Base-by-base conservation (phyloP, 2,113 vertebrate genomes). In the Lepus timidus region DNA sequence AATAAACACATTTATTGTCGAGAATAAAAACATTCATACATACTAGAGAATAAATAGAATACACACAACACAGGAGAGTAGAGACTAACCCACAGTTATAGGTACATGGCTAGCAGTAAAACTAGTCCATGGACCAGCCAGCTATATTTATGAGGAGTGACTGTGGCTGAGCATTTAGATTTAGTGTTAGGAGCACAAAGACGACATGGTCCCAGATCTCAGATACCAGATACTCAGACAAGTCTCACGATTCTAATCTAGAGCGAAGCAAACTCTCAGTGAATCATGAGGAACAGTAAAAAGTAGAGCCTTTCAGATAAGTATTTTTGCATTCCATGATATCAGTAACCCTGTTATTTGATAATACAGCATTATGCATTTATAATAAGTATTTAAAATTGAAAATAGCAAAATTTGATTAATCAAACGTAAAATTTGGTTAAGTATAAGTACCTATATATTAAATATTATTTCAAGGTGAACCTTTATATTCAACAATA, bases 31-130 rank as follows among this genome's bases (percentile, higher is more conserved):
- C 16, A 70, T 73, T 79, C 36, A 58, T 85, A 49, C 73, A n/a
- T 51, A 29, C 9, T 25, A 82, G 64, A 73, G 71, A 92, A 89
- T 92, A 93, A 88, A 88, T 65, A 89, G 33, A 91, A 91, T 85
- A 86, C 83, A 71, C 16, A 84, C 16, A 88, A 75, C 10, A 62
- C 29, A 78, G 67, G 79, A 84, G 62, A 52, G 23, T 62, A 88
- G 51, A 64, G 11, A 90, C 67, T 91, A 85, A 73, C 20, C 9
- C 20, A 70, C 3, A 75, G 68, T 65, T 75, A 6, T n/a, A 84
- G 44, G 39, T 16, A 70, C 4, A 23, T 29, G 58, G 82, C 25
- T 79, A 84, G 22, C 70, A 16, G 73, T 68, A 27, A 78, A 83
- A 78, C 49, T 73, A 51, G 85, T 76, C 36, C 31, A 1, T 81